phyloP scores from a whole-genome alignment of 1,140 invertebrate genomes.

The Pteromalus puparum region DNA sequence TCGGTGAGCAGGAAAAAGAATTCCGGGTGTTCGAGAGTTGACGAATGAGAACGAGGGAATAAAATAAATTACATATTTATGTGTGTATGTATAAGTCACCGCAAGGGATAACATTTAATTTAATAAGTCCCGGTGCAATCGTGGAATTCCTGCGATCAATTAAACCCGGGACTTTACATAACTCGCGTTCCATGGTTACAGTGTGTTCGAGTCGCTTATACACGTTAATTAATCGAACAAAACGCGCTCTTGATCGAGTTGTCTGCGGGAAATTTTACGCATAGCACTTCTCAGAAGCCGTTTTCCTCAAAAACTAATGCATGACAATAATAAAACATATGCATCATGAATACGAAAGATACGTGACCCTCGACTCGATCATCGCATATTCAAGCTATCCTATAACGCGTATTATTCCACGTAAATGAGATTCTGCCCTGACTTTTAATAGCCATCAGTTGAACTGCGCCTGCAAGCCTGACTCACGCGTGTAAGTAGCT shows the following conservation, averaged over 20 bases:
- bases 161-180: neutral
- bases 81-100: no score
- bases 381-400: slow-evolving; percentile 38
- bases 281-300: no score
- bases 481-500: slow-evolving; percentile 31
- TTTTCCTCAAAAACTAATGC: no score
- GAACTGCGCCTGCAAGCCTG: neutral
- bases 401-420: slow-evolving; percentile 25
- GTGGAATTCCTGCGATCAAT: neutral
- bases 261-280: no score
- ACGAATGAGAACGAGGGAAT: neutral
- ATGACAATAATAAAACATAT: neutral
- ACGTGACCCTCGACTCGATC: neutral
- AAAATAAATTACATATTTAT: neutral
- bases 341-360: no score
- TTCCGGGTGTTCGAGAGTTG: neutral
- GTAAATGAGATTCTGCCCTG: slow-evolving; percentile 40
- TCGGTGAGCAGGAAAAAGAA: neutral
- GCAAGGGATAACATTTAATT: neutral
- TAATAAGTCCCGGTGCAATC: neutral
- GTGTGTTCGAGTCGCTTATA: neutral
- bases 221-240: neutral
- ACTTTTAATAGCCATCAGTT: slow-evolving; percentile 18
- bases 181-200: neutral
- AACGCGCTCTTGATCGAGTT: neutral